A percentile compares a stretch with the other conserved stretches of the same genome.
Conservation (phyloP, 1,140 invertebrate genomes). For the Helicoverpa zea region DNA sequence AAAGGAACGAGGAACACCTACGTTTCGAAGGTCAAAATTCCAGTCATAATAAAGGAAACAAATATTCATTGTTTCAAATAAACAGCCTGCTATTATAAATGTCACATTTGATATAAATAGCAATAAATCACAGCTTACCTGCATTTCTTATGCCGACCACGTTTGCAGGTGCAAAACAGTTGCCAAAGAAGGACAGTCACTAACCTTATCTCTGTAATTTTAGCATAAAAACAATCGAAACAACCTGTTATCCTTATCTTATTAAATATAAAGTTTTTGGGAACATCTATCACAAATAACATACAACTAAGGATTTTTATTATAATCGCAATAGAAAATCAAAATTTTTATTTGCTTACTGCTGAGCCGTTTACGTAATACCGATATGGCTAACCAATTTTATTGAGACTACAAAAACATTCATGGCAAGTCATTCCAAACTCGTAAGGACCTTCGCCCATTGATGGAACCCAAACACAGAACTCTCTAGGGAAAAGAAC, state of each 20-base stretch:
- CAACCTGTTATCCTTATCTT: not conserved
- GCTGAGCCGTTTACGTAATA: too few relatives aligned
- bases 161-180: slow-evolving; percentile 26
- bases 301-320: too few relatives aligned
- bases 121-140: slow-evolving; percentile 21
- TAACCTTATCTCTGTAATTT: not conserved
- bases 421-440: too few relatives aligned
- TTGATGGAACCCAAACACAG: not conserved
- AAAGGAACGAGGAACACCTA: too few relatives aligned
- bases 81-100: slow-evolving; percentile 1
- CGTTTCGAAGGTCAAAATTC: too few relatives aligned
- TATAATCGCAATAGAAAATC: too few relatives aligned
- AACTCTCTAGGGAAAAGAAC: not conserved
- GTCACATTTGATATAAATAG: not conserved
- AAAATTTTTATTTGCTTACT: too few relatives aligned
- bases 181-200: not conserved
- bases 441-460: too few relatives aligned
- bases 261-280: not conserved
- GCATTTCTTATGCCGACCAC: not conserved
- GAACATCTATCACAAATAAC: not conserved
- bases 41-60: not conserved
- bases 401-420: too few relatives aligned
- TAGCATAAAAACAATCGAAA: not conserved
- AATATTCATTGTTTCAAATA: not conserved
- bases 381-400: too few relatives aligned